A percentile compares a stretch with the other conserved stretches of the same genome.
These are phyloP conservation scores for Rhagonycha lutea DNA, from an alignment of 2,888 invertebrate genomes.

Conservation along the genomic window DNA sequence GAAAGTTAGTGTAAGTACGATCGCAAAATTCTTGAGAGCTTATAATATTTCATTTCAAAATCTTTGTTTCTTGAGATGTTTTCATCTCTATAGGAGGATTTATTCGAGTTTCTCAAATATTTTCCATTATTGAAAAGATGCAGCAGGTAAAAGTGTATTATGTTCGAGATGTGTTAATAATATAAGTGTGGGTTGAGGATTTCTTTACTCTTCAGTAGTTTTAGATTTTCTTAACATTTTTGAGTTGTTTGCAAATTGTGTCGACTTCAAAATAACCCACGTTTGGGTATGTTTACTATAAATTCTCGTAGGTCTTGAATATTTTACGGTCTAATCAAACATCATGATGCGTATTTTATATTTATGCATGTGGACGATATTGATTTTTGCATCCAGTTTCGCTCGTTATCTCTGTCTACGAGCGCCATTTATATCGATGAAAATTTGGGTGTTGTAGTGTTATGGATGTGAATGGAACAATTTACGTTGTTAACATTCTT, in stretches of 20 bases:
- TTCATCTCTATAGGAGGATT: not conserved
- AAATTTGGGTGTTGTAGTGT: slow-evolving; percentile 24
- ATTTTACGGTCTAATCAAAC: slow-evolving; percentile 32
- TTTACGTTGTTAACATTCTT: not conserved
- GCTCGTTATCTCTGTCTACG: slow-evolving; percentile 6
- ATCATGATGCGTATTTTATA: slow-evolving; percentile 31
- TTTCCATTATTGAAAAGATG: not conserved
- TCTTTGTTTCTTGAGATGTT: not conserved
- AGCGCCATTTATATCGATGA: slow-evolving; percentile 25
- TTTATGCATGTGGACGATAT: slow-evolving; percentile 28
- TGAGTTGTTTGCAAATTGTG: not conserved
- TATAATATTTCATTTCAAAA: not conserved
- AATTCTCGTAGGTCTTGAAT: slow-evolving; percentile 29
- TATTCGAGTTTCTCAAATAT: not conserved
- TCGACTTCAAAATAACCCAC: not conserved
- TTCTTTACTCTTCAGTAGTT: not conserved
- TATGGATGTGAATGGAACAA: slow-evolving; percentile 15
- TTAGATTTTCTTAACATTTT: not conserved
- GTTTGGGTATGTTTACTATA: slow-evolving; percentile 4
- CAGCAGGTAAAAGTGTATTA: not conserved
- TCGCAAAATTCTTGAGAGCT: not conserved
- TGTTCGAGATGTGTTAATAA: not conserved
- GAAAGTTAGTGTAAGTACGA: not conserved
- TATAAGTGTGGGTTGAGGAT: not conserved
- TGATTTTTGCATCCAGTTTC: slow-evolving; percentile 24